phyloP scores from a whole-genome alignment of 2,888 invertebrate species.

The Achlya flavicornis region DNA sequence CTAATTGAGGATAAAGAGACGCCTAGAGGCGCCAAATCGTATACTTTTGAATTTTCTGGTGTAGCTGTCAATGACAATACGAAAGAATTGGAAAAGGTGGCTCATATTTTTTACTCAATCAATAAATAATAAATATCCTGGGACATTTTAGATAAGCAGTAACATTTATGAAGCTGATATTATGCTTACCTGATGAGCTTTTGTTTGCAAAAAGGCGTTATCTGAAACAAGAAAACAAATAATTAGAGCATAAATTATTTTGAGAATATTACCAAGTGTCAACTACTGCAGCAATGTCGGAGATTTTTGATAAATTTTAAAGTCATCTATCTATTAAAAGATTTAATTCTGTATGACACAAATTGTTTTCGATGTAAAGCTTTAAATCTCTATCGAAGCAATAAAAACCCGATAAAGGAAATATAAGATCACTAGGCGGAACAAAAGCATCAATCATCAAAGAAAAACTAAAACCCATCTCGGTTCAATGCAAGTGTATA shows the following conservation, averaged over 20 bases:
- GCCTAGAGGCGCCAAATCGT: too few relatives aligned
- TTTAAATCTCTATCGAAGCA: not conserved
- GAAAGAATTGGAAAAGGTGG: too few relatives aligned
- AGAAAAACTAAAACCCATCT: constrained; percentile 2
- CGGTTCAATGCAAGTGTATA: constrained; percentile 7
- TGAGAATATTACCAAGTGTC: not conserved
- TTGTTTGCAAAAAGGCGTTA: constrained; percentile 28
- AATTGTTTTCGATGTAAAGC: not conserved
- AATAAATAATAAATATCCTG: too few relatives aligned
- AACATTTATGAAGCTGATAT: not conserved
- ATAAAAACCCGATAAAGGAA: not conserved
- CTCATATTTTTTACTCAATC: too few relatives aligned
- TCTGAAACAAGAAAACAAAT: constrained; percentile 38
- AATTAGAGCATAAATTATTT: not conserved
- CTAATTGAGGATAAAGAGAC: not conserved
- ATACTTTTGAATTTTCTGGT: not conserved
- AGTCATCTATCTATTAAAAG: too few relatives aligned
- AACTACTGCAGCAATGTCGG: not conserved
- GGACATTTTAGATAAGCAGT: too few relatives aligned
- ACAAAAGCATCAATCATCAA: not conserved
- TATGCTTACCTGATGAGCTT: constrained; percentile 37
- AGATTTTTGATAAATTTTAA: too few relatives aligned
- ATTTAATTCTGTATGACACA: too few relatives aligned
- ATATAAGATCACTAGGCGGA: constrained; percentile 7
- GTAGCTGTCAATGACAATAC: not conserved